phyloP scores from a whole-genome alignment of 2,888 invertebrate species.

The Perdita meconis region DNA sequence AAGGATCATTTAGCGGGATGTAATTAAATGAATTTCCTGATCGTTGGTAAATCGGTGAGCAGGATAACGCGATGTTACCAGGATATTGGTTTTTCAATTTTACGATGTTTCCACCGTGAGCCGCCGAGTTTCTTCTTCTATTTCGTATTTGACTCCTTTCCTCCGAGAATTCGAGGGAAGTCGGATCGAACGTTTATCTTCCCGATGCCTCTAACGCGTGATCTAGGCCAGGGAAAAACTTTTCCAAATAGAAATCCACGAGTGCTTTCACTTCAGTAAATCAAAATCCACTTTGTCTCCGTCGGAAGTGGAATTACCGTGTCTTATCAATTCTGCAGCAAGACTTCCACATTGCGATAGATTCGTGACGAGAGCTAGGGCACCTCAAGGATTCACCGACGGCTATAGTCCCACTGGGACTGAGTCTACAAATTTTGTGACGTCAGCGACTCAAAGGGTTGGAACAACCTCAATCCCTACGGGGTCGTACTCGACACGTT shows the following conservation, averaged over 20 bases:
- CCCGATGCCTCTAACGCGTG: slow-evolving; percentile 2
- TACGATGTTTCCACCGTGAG: too few relatives aligned
- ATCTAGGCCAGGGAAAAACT: slow-evolving; percentile 10
- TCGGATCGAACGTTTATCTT: slow-evolving; percentile 29
- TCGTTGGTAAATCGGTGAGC: too few relatives aligned
- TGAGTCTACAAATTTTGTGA: background rate
- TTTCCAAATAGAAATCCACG: slow-evolving; percentile 5
- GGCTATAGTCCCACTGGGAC: background rate
- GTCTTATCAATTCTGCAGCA: too few relatives aligned
- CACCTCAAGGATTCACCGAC: background rate
- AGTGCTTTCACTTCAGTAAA: too few relatives aligned
- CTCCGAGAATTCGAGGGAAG: background rate
- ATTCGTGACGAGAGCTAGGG: background rate
- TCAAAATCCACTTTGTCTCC: too few relatives aligned
- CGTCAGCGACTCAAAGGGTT: background rate
- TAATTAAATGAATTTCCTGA: background rate
- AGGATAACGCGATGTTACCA: too few relatives aligned
- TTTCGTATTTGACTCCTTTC: background rate
- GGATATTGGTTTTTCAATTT: background rate
- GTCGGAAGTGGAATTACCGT: too few relatives aligned
- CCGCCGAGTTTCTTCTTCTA: background rate
- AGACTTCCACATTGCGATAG: background rate
- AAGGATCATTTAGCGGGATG: background rate
- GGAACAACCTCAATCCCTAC: background rate
- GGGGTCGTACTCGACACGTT: background rate